phyloP scores from a whole-genome alignment of 2,797 vertebrate species.

The Chiropotes sagulatus region DNA sequence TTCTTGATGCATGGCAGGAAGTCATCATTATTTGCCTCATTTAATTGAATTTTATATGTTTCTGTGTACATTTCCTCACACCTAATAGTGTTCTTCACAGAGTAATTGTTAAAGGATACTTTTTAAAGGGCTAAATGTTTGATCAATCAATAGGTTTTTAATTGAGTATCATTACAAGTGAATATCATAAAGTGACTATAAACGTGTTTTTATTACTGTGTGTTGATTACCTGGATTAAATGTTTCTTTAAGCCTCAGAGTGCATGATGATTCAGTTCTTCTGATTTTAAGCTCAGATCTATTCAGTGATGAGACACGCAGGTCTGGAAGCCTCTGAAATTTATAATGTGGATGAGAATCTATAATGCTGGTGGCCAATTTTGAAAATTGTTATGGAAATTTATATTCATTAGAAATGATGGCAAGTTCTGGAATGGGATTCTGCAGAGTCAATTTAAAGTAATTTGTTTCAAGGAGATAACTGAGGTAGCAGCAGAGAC shows the following conservation, averaged over 20 bases:
- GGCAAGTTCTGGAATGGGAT: background rate
- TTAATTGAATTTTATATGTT: background rate
- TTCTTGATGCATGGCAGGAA: background rate
- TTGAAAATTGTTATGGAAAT: constrained; percentile 2
- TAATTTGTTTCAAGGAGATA: background rate
- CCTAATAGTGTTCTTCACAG: background rate
- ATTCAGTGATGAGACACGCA: background rate
- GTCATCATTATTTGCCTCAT: background rate
- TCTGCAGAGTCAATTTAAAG: background rate
- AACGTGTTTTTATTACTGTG: constrained; percentile 22
- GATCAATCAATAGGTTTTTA: constrained; percentile 9
- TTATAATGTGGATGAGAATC: background rate
- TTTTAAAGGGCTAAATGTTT: background rate
- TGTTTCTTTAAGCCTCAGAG: constrained; percentile 38
- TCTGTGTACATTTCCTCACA: background rate
- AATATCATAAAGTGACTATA: background rate
- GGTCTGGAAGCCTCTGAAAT: background rate
- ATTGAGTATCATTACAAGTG: background rate
- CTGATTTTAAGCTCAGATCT: background rate
- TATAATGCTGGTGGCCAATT: background rate
- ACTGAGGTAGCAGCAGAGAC: background rate
- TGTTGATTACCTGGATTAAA: background rate
- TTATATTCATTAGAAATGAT: constrained; percentile 4
- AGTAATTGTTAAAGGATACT: background rate
- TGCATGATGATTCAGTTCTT: constrained; percentile 8